These are phyloP conservation scores for Graptemys geographica DNA, from an alignment of 2,797 vertebrate species.

Conservation along the genomic window DNA sequence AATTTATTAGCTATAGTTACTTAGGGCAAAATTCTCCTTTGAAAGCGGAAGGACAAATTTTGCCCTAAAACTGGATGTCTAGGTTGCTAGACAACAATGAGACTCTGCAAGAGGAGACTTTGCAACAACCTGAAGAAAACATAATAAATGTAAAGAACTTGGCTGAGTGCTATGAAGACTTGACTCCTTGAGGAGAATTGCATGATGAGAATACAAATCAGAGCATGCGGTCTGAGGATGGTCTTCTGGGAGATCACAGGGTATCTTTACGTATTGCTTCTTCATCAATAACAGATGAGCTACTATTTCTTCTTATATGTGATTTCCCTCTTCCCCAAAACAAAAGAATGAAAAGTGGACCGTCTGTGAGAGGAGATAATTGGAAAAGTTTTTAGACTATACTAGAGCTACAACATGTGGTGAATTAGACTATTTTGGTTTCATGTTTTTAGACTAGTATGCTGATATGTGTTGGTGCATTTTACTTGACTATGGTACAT, in stretches of 20 bases:
- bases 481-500: not conserved
- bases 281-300: slow-evolving; percentile 77
- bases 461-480: not conserved
- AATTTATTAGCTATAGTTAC: not conserved
- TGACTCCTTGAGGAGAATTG: slow-evolving; percentile 45
- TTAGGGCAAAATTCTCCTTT: slow-evolving; percentile 1
- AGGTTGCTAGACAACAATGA: not conserved
- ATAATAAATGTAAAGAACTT: slow-evolving; percentile 43
- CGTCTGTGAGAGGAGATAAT: slow-evolving; percentile 8
- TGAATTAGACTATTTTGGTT: not conserved
- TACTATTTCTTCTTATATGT: slow-evolving; percentile 71
- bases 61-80: not conserved
- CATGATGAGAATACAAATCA: slow-evolving; percentile 68
- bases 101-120: not conserved
- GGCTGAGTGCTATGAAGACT: slow-evolving; percentile 28
- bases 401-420: not conserved
- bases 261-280: slow-evolving; percentile 58
- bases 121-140: slow-evolving; percentile 30
- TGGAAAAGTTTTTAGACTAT: slow-evolving; percentile 32
- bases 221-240: slow-evolving; percentile 37
- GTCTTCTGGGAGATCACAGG: slow-evolving; percentile 59
- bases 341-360: slow-evolving; percentile 27
- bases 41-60: not conserved
- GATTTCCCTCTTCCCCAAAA: slow-evolving; percentile 66
- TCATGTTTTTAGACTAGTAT: not conserved